These are phyloP conservation scores for Sparus aurata DNA, from an alignment of 2,797 vertebrate species.

Conservation along the genomic window DNA sequence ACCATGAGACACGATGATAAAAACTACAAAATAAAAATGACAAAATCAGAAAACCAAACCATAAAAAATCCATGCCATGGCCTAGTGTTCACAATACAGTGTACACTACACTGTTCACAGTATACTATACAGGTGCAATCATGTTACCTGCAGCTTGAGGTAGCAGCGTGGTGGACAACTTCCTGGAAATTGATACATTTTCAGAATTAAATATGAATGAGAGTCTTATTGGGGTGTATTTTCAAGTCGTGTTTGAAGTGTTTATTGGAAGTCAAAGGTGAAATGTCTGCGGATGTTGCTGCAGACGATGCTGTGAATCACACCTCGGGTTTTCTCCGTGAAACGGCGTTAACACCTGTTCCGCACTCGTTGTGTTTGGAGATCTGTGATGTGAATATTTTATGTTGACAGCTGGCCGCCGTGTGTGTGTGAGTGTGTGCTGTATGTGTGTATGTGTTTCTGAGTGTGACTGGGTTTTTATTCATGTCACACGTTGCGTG, in stretches of 20 bases:
- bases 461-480: conserved; percentile 29
- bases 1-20: no score
- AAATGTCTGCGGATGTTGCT: conserved; percentile 25
- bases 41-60: no score
- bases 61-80: background rate
- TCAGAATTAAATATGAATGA: background rate
- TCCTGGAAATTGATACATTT: background rate
- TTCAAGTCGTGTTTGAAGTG: background rate
- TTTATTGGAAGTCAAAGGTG: background rate
- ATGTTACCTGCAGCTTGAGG: background rate
- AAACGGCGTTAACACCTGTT: conserved; percentile 49
- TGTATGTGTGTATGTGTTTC: conserved; percentile 16
- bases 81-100: background rate
- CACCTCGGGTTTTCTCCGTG: conserved; percentile 32
- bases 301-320: conserved; percentile 32
- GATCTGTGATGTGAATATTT: conserved; percentile 67
- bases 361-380: conserved; percentile 38
- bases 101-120: background rate
- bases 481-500: conserved; percentile 46
- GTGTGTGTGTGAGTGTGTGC: conserved; percentile 12
- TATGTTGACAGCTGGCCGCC: conserved; percentile 65
- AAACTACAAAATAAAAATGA: no score
- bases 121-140: background rate
- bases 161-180: background rate
- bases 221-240: background rate